Evolutionary conservation across 2,888 invertebrate species (phyloP).

Genomic region (Callosobruchus maculatus): DNA sequence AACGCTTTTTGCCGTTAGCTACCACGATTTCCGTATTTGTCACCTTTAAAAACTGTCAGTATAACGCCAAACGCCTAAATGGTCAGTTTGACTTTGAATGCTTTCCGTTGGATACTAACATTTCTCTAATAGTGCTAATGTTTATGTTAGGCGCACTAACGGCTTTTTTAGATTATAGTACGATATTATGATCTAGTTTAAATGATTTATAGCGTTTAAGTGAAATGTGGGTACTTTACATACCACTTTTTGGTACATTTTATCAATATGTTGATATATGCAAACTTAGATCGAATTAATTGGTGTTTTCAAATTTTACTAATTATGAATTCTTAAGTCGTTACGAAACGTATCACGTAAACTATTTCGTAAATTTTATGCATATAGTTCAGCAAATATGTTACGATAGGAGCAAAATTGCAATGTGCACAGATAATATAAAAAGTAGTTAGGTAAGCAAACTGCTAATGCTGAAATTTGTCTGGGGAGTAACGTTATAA

Average conservation of each 20-base stretch:
- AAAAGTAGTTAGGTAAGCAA: not conserved
- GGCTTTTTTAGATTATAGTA: too few species aligned
- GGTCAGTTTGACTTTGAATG: too few species aligned
- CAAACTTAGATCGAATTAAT: not conserved
- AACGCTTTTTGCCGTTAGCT: too few species aligned
- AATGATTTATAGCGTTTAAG: not conserved
- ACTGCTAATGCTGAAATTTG: not conserved
- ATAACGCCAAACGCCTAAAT: too few species aligned
- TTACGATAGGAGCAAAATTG: not conserved
- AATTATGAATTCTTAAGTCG: not conserved
- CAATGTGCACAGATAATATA: not conserved
- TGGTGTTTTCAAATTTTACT: not conserved
- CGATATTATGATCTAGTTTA: not conserved
- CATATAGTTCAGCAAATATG: not conserved
- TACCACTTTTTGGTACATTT: not conserved
- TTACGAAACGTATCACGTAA: not conserved
- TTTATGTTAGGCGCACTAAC: too few species aligned
- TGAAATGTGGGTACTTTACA: not conserved
- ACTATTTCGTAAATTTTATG: not conserved
- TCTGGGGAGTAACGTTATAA: not conserved
- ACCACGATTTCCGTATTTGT: too few species aligned
- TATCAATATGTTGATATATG: not conserved
- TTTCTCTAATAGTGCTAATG: too few species aligned
- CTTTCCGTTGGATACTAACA: too few species aligned
- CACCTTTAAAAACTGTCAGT: too few species aligned